Conservation (phyloP, 2,113 vertebrate species). For the Nettapus auritus region DNA sequence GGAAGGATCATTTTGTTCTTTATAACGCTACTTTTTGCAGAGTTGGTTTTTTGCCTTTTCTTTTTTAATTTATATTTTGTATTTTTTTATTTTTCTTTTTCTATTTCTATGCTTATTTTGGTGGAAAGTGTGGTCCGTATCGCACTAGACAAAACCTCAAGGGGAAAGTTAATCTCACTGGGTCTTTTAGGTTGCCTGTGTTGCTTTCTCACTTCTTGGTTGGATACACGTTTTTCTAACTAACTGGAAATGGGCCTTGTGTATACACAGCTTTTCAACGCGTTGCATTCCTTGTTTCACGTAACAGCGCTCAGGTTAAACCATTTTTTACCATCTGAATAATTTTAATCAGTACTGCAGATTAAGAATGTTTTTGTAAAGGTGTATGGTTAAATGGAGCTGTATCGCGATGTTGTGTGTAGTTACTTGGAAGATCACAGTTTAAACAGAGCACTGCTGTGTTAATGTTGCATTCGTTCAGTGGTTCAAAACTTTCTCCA, state of each 20-base stretch:
- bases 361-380: neutral
- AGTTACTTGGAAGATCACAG: neutral
- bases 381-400: neutral
- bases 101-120: neutral
- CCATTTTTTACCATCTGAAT: neutral
- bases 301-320: neutral
- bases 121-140: neutral
- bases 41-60: neutral
- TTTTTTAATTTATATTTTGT: neutral
- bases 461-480: neutral
- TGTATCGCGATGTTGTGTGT: neutral
- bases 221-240: constrained; percentile 3
- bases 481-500: neutral
- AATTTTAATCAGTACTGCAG: neutral
- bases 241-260: constrained; percentile 16
- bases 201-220: constrained; percentile 36
- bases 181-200: constrained; percentile 12
- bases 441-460: neutral
- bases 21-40: neutral
- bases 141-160: neutral
- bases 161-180: neutral
- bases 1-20: constrained; percentile 68
- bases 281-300: neutral
- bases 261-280: neutral
- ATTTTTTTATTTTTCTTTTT: neutral